Percentiles rank a stretch among this genome's conserved stretches.
These are phyloP conservation scores for Eubasilissa splendida DNA, from an alignment of 2,888 invertebrate species.

Conservation along the genomic window DNA sequence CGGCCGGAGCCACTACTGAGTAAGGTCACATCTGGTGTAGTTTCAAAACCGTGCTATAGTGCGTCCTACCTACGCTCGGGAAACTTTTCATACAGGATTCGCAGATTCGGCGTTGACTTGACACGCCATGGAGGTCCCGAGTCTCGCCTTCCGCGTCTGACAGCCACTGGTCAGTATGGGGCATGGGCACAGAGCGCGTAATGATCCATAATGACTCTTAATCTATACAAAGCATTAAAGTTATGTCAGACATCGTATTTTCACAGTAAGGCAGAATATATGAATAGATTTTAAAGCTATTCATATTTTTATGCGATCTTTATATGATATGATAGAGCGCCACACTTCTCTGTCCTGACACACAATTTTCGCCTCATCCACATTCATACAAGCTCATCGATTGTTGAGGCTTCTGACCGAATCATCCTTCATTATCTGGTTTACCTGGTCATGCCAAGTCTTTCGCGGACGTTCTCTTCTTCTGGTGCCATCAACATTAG, in stretches of 20 bases:
- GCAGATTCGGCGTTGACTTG: not conserved
- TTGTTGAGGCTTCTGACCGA: no score
- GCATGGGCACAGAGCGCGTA: not conserved
- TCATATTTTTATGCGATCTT: no score
- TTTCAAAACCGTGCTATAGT: not conserved
- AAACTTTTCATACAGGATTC: not conserved
- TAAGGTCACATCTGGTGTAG: not conserved
- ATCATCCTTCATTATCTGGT: no score
- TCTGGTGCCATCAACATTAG: no score
- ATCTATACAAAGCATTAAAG: constrained; percentile 1
- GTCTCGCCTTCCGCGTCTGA: not conserved
- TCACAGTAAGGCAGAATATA: not conserved
- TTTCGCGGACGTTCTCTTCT: no score
- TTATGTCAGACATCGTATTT: not conserved
- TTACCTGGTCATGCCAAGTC: no score
- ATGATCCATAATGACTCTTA: constrained; percentile 15
- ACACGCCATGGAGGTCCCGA: not conserved
- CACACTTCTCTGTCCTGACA: no score
- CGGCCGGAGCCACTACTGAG: not conserved
- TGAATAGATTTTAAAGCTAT: not conserved
- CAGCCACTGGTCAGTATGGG: not conserved
- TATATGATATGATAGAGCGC: no score
- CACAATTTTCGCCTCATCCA: no score
- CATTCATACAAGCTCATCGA: no score
- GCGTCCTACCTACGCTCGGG: no score